These are phyloP conservation scores for Eupithecia pulchellata DNA, from an alignment of 2,888 invertebrate species.

Conservation along the genomic window DNA sequence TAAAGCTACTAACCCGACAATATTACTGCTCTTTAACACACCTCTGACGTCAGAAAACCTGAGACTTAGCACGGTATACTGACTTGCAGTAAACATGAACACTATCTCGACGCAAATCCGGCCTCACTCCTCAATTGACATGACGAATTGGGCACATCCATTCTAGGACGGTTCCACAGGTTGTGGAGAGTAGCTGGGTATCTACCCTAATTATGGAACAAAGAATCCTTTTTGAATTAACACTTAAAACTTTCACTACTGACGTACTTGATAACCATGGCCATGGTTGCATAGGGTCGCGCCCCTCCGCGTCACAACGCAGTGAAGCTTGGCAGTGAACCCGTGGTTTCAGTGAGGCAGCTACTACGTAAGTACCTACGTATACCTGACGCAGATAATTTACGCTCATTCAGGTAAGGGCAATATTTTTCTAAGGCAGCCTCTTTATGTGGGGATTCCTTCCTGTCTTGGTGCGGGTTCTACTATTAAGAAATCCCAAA, in stretches of 20 bases:
- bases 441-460: background rate
- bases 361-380: too few species aligned
- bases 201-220: background rate
- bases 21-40: background rate
- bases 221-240: background rate
- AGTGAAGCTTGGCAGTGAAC: background rate
- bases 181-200: background rate
- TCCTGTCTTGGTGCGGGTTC: background rate
- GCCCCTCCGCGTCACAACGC: background rate
- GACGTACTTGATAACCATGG: background rate
- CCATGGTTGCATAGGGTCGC: background rate
- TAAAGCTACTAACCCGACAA: too few species aligned
- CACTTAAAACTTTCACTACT: background rate
- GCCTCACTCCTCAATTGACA: slow-evolving; percentile 32
- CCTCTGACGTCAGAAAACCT: background rate
- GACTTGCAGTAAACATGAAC: slow-evolving; percentile 16
- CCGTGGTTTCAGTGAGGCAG: too few species aligned
- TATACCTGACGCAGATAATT: too few species aligned
- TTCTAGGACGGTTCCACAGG: slow-evolving; percentile 25
- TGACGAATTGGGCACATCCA: slow-evolving; percentile 50
- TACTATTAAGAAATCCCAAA: background rate
- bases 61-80: background rate
- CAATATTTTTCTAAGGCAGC: background rate
- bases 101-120: slow-evolving; percentile 30
- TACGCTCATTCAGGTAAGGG: background rate